Evolutionary conservation across 2,888 invertebrate genomes (phyloP).

Genomic region (Ctenicera cuprea): DNA sequence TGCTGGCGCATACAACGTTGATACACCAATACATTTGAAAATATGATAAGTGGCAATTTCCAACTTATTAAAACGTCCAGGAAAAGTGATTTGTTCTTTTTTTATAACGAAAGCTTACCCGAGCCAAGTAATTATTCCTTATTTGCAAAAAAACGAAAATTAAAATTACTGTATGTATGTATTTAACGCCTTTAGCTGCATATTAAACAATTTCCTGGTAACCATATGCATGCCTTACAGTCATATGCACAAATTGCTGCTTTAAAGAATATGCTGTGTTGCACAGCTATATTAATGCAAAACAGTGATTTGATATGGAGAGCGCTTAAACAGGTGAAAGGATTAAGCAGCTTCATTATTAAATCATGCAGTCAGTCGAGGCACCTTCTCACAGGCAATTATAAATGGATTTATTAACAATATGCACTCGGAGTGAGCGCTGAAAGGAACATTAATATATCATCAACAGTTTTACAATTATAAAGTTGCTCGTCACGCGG

Average conservation of each 20-base stretch:
- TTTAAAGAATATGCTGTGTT: slow-evolving; percentile 1
- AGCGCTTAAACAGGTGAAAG: slow-evolving; percentile 40
- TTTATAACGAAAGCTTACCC: background rate
- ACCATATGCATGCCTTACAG: background rate
- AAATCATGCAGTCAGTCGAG: slow-evolving; percentile 56
- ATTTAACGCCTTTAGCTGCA: background rate
- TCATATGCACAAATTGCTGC: background rate
- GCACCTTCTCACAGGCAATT: slow-evolving; percentile 63
- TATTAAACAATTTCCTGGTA: slow-evolving; percentile 12
- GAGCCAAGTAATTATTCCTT: too few relatives aligned
- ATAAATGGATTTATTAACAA: slow-evolving; percentile 65
- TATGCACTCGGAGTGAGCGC: slow-evolving; percentile 62
- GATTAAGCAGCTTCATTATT: slow-evolving; percentile 45
- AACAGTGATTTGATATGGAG: slow-evolving; percentile 22
- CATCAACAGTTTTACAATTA: slow-evolving; percentile 65
- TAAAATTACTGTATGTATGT: background rate
- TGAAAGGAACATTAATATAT: slow-evolving; percentile 64
- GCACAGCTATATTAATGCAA: slow-evolving; percentile 6
- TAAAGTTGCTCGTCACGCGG: slow-evolving; percentile 64
- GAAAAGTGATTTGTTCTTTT: too few relatives aligned
- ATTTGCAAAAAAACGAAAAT: background rate
- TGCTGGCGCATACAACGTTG: too few relatives aligned
- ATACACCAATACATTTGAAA: too few relatives aligned
- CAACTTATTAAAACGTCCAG: too few relatives aligned
- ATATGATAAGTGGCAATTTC: too few relatives aligned